These are phyloP conservation scores for Lichenostomus cassidix DNA, from an alignment of 2,113 vertebrate genomes.

Conservation along the genomic window DNA sequence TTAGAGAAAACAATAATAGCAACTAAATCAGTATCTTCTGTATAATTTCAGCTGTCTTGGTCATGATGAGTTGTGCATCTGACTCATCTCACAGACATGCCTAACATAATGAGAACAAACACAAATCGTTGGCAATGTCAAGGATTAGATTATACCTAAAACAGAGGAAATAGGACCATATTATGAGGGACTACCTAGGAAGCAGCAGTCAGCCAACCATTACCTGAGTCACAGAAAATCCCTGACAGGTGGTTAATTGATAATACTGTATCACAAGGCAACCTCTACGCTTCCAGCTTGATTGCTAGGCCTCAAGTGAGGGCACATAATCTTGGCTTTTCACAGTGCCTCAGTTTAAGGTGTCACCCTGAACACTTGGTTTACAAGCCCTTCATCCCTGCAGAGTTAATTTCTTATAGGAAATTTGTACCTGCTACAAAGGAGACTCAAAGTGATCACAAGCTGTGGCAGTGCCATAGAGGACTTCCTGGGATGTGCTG, in stretches of 20 bases:
- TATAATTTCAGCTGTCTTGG: constrained; percentile 37
- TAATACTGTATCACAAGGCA: background rate
- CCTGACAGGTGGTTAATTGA: constrained; percentile 53
- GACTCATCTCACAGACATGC: constrained; percentile 9
- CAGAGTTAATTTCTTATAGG: background rate
- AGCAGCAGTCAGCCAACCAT: background rate
- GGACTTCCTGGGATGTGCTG: background rate
- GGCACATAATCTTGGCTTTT: background rate
- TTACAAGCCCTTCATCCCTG: background rate
- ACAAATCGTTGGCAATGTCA: background rate
- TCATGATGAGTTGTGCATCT: background rate
- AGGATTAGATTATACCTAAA: background rate
- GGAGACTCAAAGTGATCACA: background rate
- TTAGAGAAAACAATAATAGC: constrained; percentile 27
- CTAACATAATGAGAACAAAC: background rate
- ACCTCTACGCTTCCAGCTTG: background rate
- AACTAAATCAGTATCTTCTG: constrained; percentile 16
- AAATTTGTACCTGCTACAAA: background rate
- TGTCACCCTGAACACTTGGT: background rate
- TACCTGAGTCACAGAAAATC: constrained; percentile 19
- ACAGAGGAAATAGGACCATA: background rate
- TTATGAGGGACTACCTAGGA: constrained; percentile 1
- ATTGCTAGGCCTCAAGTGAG: background rate
- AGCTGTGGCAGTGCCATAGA: background rate
- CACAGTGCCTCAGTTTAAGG: background rate